These are phyloP conservation scores for Myripristis jacobus DNA, from an alignment of 2,797 vertebrate species.

Conservation along the genomic window DNA sequence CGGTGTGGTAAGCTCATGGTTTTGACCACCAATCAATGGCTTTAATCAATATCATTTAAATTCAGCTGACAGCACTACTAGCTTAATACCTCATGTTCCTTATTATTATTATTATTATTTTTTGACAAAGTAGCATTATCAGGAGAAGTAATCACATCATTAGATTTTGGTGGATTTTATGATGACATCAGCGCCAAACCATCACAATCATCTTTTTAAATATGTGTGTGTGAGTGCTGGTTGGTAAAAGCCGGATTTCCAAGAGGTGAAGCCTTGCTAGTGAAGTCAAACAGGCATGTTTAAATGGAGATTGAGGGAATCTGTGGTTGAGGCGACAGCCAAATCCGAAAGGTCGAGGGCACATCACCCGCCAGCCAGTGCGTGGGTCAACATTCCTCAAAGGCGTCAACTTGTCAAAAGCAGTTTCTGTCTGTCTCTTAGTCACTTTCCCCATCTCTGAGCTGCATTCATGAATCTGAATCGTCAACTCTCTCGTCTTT, in stretches of 20 bases:
- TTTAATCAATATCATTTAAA: conserved; percentile 71
- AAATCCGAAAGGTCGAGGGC: conserved; percentile 73
- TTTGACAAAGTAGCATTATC: conserved; percentile 23
- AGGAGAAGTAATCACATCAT: conserved; percentile 21
- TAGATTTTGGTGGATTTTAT: conserved; percentile 2
- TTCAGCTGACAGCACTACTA: conserved; percentile 51
- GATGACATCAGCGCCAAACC: conserved; percentile 1
- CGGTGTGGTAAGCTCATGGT: conserved; percentile 42
- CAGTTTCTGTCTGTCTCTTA: conserved; percentile 70
- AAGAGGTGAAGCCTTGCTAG: conserved; percentile 7
- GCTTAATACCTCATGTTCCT: conserved; percentile 11
- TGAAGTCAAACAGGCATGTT: conserved; percentile 56
- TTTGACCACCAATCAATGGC: conserved; percentile 68
- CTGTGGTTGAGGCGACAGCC: conserved; percentile 56
- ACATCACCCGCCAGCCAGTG: conserved; percentile 53
- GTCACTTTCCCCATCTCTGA: conserved; percentile 53
- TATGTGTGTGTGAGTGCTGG: conserved; percentile 14
- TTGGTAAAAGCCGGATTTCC: conserved; percentile 22
- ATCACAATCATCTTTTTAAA: conserved; percentile 14
- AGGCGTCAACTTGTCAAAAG: conserved; percentile 74
- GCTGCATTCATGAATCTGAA: conserved; percentile 60
- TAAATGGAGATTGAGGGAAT: conserved; percentile 47
- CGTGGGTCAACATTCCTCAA: conserved; percentile 64
- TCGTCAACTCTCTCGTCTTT: conserved; percentile 50
- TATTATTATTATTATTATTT: conserved; percentile 25